Conservation (phyloP, 2,888 invertebrate species). For the Helobdella robusta region DNA sequence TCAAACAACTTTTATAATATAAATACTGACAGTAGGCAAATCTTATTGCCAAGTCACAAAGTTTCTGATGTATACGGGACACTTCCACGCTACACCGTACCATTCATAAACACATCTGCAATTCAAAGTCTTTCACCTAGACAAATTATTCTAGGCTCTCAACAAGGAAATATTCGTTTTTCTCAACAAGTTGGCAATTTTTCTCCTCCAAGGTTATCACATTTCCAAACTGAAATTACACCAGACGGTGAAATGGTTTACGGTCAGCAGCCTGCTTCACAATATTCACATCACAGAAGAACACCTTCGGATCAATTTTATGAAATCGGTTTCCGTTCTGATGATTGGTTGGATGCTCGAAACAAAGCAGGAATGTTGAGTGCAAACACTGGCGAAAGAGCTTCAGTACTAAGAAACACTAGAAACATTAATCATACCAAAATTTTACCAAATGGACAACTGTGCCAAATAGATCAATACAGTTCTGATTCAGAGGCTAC, state of each 20-base stretch:
- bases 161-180: slow-evolving; percentile 8
- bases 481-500: slow-evolving; percentile 82
- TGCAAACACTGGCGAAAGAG: neutral
- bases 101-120: neutral
- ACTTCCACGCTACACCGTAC: slow-evolving; percentile 15
- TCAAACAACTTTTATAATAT: slow-evolving; percentile 34
- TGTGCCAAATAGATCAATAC: slow-evolving; percentile 51
- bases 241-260: neutral
- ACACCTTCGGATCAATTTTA: slow-evolving; percentile 20
- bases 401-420: neutral
- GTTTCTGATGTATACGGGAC: slow-evolving; percentile 13
- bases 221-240: neutral
- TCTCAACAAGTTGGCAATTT: neutral
- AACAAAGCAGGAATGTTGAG: neutral
- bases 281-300: slow-evolving; percentile 9
- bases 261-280: slow-evolving; percentile 7
- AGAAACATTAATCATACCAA: slow-evolving; percentile 30
- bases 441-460: slow-evolving; percentile 14
- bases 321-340: neutral
- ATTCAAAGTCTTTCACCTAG: slow-evolving; percentile 13
- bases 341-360: slow-evolving; percentile 8
- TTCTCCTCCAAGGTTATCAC: slow-evolving; percentile 2
- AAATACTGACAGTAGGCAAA: slow-evolving; percentile 29
- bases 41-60: neutral
- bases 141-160: neutral